Base-by-base conservation (phyloP, 2,888 invertebrate genomes). In the Habrosyne pyritoides region DNA sequence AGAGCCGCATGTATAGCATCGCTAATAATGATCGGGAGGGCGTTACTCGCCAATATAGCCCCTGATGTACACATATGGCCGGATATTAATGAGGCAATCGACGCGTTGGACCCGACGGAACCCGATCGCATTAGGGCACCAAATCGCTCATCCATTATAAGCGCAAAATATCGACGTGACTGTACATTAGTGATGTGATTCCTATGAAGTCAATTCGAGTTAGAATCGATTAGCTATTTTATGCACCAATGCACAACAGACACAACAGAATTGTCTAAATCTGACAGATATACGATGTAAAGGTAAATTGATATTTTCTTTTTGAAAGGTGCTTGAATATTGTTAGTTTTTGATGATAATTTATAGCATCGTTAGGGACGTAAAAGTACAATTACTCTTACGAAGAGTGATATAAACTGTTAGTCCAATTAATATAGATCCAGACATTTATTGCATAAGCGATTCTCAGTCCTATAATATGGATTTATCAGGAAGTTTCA, bases 51-150 rank as follows among this genome's bases (percentile, higher is more conserved):
- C 64, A 65, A 75, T 68, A 71, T 68, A 66, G 64, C 61, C 56
- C 46, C 53, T 56, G 51, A 58, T 67, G 68, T 73, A 77, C 73
- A 83, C 76, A 81, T 79, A 77, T 72, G 74, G 68, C 78, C 81
- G 83, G 85, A 83, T 84, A 87, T 86, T 87, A 86, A 88, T 86
- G 86, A 86, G 84, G 78, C 82, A 83, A 85, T 84, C 80, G 80
- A 68, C 77, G 77, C 75, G 65, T 62, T 72, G 68, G 71, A 65
- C 71, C 70, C 70, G 61, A 60, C 74, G 79, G 76, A 78, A 77
- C 74, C 74, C 73, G 76, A 77, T 75, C 78, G 69, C 77, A 77
- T 79, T 79, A 77, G 72, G 68, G 71, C 57, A 56, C 69, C 70
- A 73, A 78, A 77, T 75, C 75, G 70, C 65, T 73, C 74, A 75